These are phyloP conservation scores for Bombus confusus DNA, from an alignment of 1,140 invertebrate species.

Conservation along the genomic window DNA sequence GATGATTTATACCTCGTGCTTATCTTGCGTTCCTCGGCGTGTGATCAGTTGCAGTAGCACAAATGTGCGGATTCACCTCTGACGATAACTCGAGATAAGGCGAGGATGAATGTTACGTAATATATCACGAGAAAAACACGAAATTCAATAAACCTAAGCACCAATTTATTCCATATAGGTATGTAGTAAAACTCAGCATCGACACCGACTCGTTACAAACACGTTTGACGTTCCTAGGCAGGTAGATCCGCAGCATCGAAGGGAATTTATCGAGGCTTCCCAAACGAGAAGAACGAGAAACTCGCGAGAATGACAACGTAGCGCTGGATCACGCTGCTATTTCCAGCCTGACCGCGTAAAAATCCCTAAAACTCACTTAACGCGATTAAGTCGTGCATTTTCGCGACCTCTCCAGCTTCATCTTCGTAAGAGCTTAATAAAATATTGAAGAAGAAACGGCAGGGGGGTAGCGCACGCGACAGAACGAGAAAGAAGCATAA, in stretches of 20 bases:
- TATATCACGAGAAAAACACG: neutral
- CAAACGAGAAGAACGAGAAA: neutral
- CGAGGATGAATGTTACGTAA: no score
- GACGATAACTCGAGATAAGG: no score
- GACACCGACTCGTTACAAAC: no score
- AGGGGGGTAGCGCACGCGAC: no score
- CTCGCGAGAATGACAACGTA: neutral
- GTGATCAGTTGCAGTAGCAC: no score
- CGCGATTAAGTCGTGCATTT: slow-evolving; percentile 1
- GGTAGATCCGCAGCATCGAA: no score
- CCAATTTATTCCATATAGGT: neutral
- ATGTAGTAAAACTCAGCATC: no score
- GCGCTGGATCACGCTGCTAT: neutral
- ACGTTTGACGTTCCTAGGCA: no score
- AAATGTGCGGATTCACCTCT: no score
- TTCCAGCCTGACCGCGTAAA: neutral
- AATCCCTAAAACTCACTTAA: neutral
- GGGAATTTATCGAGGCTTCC: neutral
- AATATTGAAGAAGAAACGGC: slow-evolving; percentile 14
- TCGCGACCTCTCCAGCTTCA: neutral
- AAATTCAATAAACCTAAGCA: neutral
- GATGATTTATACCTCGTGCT: no score
- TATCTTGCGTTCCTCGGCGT: no score
- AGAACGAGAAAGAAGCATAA: neutral
- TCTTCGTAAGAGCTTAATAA: slow-evolving; percentile 23